phyloP scores from a whole-genome alignment of 2,888 invertebrate species.

The Oscheius sp. region DNA sequence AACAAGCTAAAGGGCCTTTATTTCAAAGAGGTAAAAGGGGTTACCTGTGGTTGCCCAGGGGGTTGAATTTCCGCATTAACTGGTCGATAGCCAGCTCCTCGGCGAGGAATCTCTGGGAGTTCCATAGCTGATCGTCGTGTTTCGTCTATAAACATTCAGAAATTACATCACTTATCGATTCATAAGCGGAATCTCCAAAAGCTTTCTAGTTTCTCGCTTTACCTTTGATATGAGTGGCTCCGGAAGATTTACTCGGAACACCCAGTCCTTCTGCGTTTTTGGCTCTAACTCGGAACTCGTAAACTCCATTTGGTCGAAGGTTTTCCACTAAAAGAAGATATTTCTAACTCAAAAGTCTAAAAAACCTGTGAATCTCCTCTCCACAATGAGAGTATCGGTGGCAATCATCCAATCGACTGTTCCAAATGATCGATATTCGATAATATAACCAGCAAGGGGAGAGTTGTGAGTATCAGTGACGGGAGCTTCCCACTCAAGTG shows the following conservation, averaged over 20 bases:
- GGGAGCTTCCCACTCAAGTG: slow-evolving; percentile 65
- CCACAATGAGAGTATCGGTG: slow-evolving; percentile 57
- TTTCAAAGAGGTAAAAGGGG: too few relatives aligned
- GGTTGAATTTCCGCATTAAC: slow-evolving; percentile 33
- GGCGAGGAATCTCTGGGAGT: slow-evolving; percentile 35
- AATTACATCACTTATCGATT: neutral
- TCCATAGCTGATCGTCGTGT: neutral
- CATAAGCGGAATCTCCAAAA: neutral
- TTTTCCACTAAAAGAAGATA: slow-evolving; percentile 55
- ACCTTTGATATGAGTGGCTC: slow-evolving; percentile 19
- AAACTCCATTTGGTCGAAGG: slow-evolving; percentile 69
- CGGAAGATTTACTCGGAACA: slow-evolving; percentile 38
- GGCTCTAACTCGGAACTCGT: slow-evolving; percentile 69
- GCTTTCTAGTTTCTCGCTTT: neutral
- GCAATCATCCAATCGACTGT: slow-evolving; percentile 63
- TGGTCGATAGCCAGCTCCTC: slow-evolving; percentile 32
- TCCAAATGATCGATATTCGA: slow-evolving; percentile 58
- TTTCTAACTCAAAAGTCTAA: neutral
- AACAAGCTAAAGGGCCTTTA: slow-evolving; percentile 58
- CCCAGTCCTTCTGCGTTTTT: slow-evolving; percentile 63
- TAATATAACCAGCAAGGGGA: slow-evolving; percentile 60
- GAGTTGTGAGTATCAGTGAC: slow-evolving; percentile 41
- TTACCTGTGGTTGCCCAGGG: slow-evolving; percentile 51
- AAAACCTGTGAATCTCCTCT: slow-evolving; percentile 46
- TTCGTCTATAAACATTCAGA: neutral